Base-by-base conservation (phyloP, 1,140 invertebrate species). In the Drosophila yakuba region DNA sequence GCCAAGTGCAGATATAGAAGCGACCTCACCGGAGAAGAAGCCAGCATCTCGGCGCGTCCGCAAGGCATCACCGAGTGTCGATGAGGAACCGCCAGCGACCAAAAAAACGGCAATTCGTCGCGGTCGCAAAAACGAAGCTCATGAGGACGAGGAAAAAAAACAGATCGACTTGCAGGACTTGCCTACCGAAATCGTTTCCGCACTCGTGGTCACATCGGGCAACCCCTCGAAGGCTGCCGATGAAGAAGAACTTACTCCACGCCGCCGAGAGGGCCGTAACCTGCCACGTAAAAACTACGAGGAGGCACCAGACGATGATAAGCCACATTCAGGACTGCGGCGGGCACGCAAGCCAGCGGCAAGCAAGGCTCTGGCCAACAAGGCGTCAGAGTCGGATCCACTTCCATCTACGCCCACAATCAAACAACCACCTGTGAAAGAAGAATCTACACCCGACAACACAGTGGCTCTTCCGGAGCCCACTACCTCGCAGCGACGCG, bases 231-330 rank as follows among this genome's bases (percentile, higher is more conserved):
- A 38, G 2, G 12, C 10, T 17, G 47, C 58, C 41, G 80, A 80
- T 15, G 25, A 2, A 10, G 84, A 79, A 45, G 79, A 88, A 1
- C 7, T 73, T 11, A 83, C 83, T 2, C 83, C 83, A 8, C 66
- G 84, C 1, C 79, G 83, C 0, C 84, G 84, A 4, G 84, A 86
- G 41, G 79, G 82, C 4, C 79, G 82, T 0, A 86, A 88, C 52
- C 15, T 91, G 28, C 84, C 89, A 15, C 78, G 76, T 8, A 89
- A 89, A 6, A 91, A 91, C 44, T 91, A 91, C 43, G 79, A 83
- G 25, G 89, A 91, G 62, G 85, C 80, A 11, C 68, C 81, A 1
- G 89, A 91, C 39, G 81, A 84, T 10, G 89, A 91, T 4, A 83
- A 83, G 23, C 43, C 23, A 1, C 39, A 60, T 11, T 61, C 64